phyloP scores from a whole-genome alignment of 37 sponge, comb jelly and placozoan genomes.

The Agelas oroides region DNA sequence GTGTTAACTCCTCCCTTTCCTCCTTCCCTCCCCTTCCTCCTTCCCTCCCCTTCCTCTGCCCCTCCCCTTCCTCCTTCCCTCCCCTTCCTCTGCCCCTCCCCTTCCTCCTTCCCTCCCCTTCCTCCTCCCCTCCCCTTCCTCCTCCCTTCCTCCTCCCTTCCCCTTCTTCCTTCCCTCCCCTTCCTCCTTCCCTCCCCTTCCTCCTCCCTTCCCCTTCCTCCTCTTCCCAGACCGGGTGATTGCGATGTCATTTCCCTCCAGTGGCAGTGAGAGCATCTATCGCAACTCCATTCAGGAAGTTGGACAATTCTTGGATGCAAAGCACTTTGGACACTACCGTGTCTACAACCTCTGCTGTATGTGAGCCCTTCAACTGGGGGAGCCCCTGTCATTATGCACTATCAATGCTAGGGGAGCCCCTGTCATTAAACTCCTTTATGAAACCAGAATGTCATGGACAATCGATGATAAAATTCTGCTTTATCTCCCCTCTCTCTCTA shows the following conservation, averaged over 20 bases:
- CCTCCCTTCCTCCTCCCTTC: no score
- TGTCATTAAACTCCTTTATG: no score
- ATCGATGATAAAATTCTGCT: no score
- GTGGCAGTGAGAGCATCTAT: slow-evolving; percentile 66
- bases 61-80: no score
- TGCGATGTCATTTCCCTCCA: slow-evolving; percentile 87
- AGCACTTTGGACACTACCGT: slow-evolving; percentile 66
- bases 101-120: background rate
- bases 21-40: no score
- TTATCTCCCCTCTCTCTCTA: no score
- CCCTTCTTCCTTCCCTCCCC: no score
- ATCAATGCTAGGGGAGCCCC: background rate
- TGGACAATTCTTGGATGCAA: slow-evolving; percentile 56
- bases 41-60: no score
- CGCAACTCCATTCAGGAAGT: slow-evolving; percentile 79
- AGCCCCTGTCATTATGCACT: background rate
- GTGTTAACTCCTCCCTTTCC: no score
- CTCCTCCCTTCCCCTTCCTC: background rate
- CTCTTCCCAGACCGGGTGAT: slow-evolving; percentile 54
- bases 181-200: background rate
- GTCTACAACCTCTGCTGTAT: slow-evolving; percentile 85
- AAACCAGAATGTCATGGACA: no score
- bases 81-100: background rate
- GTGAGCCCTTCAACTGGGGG: background rate
- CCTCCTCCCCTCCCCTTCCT: background rate